Evolutionary conservation across 2,888 invertebrate species (phyloP).

Genomic region (Deilephila porcellus): DNA sequence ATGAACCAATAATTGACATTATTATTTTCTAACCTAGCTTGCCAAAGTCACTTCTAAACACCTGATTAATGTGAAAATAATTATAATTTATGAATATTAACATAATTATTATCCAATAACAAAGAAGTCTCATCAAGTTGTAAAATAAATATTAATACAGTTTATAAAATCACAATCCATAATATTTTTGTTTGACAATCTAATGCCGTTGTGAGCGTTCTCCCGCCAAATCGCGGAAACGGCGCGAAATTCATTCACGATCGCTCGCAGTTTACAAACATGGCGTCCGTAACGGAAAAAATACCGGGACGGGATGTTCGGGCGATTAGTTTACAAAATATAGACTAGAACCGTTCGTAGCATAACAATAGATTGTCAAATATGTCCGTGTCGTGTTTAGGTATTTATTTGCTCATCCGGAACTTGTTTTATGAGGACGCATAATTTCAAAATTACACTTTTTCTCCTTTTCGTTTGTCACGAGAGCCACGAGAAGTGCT

Average conservation of each 20-base stretch:
- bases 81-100: too few species aligned
- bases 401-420: background rate
- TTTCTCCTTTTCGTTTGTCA: too few species aligned
- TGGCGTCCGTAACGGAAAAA: slow-evolving; percentile 76
- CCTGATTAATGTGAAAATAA: too few species aligned
- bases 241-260: slow-evolving; percentile 80
- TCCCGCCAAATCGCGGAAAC: slow-evolving; percentile 77
- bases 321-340: slow-evolving; percentile 78
- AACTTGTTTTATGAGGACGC: too few species aligned
- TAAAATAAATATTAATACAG: too few species aligned
- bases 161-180: background rate
- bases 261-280: slow-evolving; percentile 77
- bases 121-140: too few species aligned
- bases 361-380: slow-evolving; percentile 43
- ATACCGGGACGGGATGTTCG: slow-evolving; percentile 78
- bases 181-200: background rate
- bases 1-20: too few species aligned
- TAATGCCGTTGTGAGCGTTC: slow-evolving; percentile 38
- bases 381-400: background rate
- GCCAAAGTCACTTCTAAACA: too few species aligned
- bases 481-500: too few species aligned
- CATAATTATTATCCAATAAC: too few species aligned
- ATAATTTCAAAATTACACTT: too few species aligned
- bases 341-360: slow-evolving; percentile 66
- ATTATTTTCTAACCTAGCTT: too few species aligned